These are phyloP conservation scores for Pollicipes pollicipes DNA, from an alignment of 1,140 invertebrate genomes.

Conservation along the genomic window DNA sequence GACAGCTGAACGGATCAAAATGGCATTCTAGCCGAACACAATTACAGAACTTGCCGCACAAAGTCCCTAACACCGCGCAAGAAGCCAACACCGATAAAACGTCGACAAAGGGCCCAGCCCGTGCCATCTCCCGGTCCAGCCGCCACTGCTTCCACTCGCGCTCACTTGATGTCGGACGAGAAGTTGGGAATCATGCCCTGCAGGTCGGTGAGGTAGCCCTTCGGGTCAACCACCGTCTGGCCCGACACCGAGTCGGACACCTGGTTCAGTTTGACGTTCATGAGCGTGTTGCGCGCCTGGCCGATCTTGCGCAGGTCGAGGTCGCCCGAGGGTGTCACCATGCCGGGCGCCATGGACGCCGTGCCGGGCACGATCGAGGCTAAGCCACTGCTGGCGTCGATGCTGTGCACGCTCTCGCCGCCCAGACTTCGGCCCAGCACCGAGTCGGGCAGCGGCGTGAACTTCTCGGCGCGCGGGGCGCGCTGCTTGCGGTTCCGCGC, in stretches of 20 bases:
- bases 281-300: constrained; percentile 95
- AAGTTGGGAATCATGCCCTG: constrained; percentile 98
- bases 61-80: too few relatives aligned
- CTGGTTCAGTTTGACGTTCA: constrained; percentile 97
- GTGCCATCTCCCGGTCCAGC: too few relatives aligned
- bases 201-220: constrained; percentile 94
- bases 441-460: constrained; percentile 92
- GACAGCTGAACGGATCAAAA: too few relatives aligned
- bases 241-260: constrained; percentile 96
- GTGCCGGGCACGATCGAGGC: constrained; percentile 62
- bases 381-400: constrained; percentile 69
- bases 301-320: constrained; percentile 97
- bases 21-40: too few relatives aligned
- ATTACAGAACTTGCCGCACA: too few relatives aligned
- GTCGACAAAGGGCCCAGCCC: too few relatives aligned
- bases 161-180: constrained; percentile 79
- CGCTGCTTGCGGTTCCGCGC: constrained; percentile 92
- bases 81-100: too few relatives aligned
- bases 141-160: constrained; percentile 26
- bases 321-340: constrained; percentile 64
- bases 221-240: constrained; percentile 98
- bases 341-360: constrained; percentile 44
- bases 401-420: constrained; percentile 54
- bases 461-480: constrained; percentile 86
- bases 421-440: constrained; percentile 78